Percentiles rank a stretch among this genome's conserved stretches.
phyloP scores from a whole-genome alignment of 1,140 invertebrate genomes.

The Neodiprion virginianus region DNA sequence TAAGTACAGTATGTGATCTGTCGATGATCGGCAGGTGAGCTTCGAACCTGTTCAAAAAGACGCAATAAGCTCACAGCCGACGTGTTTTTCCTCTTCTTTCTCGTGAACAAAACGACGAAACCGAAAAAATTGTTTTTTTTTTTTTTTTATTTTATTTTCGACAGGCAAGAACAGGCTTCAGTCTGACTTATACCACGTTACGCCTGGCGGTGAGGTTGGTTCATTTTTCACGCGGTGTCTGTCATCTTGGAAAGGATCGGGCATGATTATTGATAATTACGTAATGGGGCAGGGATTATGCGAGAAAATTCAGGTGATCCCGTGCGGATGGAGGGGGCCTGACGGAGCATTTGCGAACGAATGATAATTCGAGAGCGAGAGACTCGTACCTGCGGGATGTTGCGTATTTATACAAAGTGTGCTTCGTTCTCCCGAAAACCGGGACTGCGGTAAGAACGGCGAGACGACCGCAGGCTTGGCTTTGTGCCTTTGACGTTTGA shows the following conservation, averaged over 20 bases:
- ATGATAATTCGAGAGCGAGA: conserved; percentile 39
- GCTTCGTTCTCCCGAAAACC: background rate
- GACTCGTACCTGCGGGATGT: conserved; percentile 36
- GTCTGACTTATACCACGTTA: too few relatives aligned
- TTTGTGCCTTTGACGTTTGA: conserved; percentile 58
- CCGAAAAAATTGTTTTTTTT: too few relatives aligned
- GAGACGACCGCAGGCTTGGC: conserved; percentile 44
- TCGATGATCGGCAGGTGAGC: too few relatives aligned
- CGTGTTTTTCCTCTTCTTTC: too few relatives aligned
- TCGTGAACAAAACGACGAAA: too few relatives aligned
- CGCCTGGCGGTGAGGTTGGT: background rate
- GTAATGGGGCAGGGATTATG: conserved; percentile 9
- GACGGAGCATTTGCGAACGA: conserved; percentile 41
- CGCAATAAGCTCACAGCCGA: too few relatives aligned
- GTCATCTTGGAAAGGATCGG: background rate
- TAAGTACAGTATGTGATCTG: too few relatives aligned
- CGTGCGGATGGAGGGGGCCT: conserved; percentile 5
- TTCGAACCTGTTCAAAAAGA: too few relatives aligned
- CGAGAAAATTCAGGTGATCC: background rate
- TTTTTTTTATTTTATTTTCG: too few relatives aligned
- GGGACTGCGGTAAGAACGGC: background rate
- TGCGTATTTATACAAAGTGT: background rate
- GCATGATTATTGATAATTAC: conserved; percentile 21
- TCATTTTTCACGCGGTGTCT: background rate
- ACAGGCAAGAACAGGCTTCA: too few relatives aligned